phyloP scores from a whole-genome alignment of 2,888 invertebrate species.

The Cancer borealis region DNA sequence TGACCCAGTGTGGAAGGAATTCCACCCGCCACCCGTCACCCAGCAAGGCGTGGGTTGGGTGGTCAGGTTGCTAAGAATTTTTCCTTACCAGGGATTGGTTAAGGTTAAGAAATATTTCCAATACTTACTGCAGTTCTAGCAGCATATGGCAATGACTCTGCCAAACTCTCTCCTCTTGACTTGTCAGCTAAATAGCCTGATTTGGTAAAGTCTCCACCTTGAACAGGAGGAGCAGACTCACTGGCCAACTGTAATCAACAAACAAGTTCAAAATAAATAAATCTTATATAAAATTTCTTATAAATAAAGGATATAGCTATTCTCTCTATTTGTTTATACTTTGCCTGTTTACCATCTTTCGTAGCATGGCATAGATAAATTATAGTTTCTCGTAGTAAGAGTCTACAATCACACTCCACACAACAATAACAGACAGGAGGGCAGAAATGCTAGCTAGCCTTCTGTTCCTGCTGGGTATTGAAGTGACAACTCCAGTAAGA shows the following conservation, averaged over 20 bases:
- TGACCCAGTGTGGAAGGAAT: too few relatives aligned
- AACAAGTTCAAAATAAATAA: conserved; percentile 57
- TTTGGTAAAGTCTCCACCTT: conserved; percentile 65
- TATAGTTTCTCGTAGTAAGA: not conserved
- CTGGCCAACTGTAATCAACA: conserved; percentile 65
- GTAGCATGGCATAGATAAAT: too few relatives aligned
- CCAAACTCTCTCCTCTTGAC: conserved; percentile 73
- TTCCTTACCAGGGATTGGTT: too few relatives aligned
- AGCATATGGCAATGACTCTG: conserved; percentile 53
- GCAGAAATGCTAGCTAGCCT: too few relatives aligned
- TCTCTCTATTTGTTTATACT: not conserved
- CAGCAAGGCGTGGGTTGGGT: too few relatives aligned
- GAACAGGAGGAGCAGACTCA: conserved; percentile 36
- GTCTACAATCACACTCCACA: not conserved
- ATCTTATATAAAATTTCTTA: not conserved
- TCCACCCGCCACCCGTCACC: too few relatives aligned
- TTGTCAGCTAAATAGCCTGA: conserved; percentile 72
- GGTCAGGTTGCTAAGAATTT: too few relatives aligned
- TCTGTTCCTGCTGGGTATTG: too few relatives aligned
- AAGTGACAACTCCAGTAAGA: too few relatives aligned
- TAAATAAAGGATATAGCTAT: not conserved
- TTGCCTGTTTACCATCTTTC: too few relatives aligned
- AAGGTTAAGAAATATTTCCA: too few relatives aligned
- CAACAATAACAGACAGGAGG: not conserved
- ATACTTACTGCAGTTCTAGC: not conserved